These are phyloP conservation scores for Todiramphus chloris DNA, from an alignment of 2,113 vertebrate genomes.

Conservation along the genomic window DNA sequence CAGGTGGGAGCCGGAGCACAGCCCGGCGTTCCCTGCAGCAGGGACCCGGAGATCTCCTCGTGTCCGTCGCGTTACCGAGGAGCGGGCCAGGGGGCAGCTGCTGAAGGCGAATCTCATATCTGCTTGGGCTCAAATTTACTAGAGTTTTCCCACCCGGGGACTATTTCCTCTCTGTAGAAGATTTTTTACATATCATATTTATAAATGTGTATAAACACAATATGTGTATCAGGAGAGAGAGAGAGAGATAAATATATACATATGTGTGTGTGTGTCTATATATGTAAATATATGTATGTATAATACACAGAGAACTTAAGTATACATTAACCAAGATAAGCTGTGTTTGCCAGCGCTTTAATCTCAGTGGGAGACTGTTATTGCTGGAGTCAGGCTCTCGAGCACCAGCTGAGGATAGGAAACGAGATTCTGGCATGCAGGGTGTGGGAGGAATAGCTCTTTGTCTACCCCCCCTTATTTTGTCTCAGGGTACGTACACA, in stretches of 20 bases:
- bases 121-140: not conserved
- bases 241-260: slow-evolving; percentile 44
- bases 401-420: slow-evolving; percentile 72
- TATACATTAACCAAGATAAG: slow-evolving; percentile 69
- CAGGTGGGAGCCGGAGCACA: not conserved
- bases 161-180: not conserved
- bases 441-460: slow-evolving; percentile 64
- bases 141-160: not conserved
- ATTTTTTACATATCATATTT: slow-evolving; percentile 49
- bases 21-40: not conserved
- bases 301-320: slow-evolving; percentile 64
- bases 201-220: slow-evolving; percentile 47
- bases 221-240: slow-evolving; percentile 37
- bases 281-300: slow-evolving; percentile 58
- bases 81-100: not conserved
- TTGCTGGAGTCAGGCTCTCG: slow-evolving; percentile 66
- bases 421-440: slow-evolving; percentile 52
- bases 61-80: not conserved
- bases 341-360: slow-evolving; percentile 67
- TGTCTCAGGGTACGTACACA: slow-evolving; percentile 46
- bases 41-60: not conserved
- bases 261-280: not conserved
- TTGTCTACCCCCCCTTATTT: slow-evolving; percentile 51
- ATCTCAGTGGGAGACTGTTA: slow-evolving; percentile 73
- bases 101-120: not conserved